Evolutionary conservation across 2,113 vertebrate species (phyloP).

Genomic region (Peromyscus californicus): DNA sequence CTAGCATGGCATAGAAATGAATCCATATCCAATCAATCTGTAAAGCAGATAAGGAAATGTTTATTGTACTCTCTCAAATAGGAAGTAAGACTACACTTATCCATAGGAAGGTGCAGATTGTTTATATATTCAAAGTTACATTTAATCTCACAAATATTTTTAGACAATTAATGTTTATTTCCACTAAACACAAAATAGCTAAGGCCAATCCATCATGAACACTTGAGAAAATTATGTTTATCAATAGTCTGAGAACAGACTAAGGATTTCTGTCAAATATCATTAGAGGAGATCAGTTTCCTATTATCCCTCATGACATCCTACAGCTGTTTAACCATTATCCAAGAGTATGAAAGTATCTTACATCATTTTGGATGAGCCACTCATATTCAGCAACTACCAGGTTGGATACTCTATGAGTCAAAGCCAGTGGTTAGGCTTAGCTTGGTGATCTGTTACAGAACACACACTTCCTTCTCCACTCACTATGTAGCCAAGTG

Average conservation of each 20-base stretch:
- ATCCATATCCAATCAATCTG: not conserved
- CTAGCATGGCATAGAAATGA: not conserved
- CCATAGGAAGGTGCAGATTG: not conserved
- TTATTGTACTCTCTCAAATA: not conserved
- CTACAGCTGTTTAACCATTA: not conserved
- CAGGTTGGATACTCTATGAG: not conserved
- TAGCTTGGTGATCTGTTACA: not conserved
- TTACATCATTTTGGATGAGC: not conserved
- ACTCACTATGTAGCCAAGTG: not conserved
- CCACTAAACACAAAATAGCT: not conserved
- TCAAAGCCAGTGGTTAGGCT: not conserved
- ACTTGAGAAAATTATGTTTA: not conserved
- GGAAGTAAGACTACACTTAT: not conserved
- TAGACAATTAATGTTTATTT: not conserved
- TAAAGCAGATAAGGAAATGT: not conserved
- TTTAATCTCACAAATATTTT: not conserved
- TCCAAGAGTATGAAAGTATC: not conserved
- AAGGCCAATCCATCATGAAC: not conserved
- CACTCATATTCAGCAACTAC: not conserved
- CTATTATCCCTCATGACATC: not conserved
- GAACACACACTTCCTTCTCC: not conserved
- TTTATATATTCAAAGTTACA: not conserved
- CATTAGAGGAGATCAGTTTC: not conserved
- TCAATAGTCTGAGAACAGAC: not conserved
- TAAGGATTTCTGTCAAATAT: not conserved